Percentiles rank a stretch among this genome's conserved stretches.
phyloP scores from a whole-genome alignment of 2,888 invertebrate genomes.

The Anoplius nigerrimus region DNA sequence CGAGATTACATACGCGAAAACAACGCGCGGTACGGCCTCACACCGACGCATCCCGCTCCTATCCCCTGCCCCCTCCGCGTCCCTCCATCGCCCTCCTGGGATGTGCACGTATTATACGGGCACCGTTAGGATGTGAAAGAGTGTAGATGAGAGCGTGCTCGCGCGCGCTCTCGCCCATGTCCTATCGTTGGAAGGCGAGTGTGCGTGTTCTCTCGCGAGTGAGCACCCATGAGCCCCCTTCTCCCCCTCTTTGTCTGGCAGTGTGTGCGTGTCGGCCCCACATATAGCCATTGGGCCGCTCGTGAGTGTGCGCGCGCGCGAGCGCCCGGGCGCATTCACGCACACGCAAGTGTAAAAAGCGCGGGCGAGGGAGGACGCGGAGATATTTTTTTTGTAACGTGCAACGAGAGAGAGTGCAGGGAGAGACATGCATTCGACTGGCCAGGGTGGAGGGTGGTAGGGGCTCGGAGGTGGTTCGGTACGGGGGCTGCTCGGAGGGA shows the following conservation, averaged over 20 bases:
- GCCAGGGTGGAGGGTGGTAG: slow-evolving; percentile 53
- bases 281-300: too few species aligned
- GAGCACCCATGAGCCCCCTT: slow-evolving; percentile 7
- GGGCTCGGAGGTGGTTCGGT: slow-evolving; percentile 38
- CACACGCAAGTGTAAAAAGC: slow-evolving; percentile 51
- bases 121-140: slow-evolving; percentile 16
- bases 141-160: neutral
- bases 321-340: slow-evolving; percentile 34
- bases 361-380: slow-evolving; percentile 52
- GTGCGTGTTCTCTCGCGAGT: neutral
- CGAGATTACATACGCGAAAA: slow-evolving; percentile 73
- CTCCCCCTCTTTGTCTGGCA: neutral
- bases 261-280: neutral
- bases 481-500: slow-evolving; percentile 3
- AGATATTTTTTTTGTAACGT: slow-evolving; percentile 51
- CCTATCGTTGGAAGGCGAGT: too few species aligned
- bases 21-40: slow-evolving; percentile 50
- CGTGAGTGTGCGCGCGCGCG: slow-evolving; percentile 17
- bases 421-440: slow-evolving; percentile 64
- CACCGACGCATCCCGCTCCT: neutral
- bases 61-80: slow-evolving; percentile 1
- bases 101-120: neutral
- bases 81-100: slow-evolving; percentile 1
- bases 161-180: neutral
- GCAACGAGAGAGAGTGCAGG: slow-evolving; percentile 55